phyloP scores from a whole-genome alignment of 30 jellyfish, hydroid and myxozoan species.

The Cassiopea andromeda region DNA sequence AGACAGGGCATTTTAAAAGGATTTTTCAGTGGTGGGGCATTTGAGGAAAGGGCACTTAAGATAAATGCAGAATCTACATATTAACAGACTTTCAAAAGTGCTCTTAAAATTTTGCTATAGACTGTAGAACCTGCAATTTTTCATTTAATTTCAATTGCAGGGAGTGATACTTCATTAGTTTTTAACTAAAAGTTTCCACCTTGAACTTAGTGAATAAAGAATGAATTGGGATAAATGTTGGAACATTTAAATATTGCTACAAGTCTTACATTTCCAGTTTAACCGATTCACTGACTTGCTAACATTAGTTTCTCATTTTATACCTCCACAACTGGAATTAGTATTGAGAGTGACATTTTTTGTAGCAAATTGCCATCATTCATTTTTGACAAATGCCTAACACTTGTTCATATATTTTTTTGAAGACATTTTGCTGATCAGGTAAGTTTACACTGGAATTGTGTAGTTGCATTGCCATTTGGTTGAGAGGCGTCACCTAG shows the following conservation, averaged over 20 bases:
- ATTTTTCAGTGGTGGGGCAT: no score
- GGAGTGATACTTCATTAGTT: no score
- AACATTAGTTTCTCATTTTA: not conserved
- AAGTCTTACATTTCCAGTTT: not conserved
- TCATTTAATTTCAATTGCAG: no score
- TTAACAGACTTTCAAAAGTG: no score
- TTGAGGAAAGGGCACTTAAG: no score
- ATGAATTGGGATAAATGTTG: no score
- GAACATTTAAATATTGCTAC: not conserved
- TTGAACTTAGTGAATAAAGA: no score
- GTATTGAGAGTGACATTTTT: not conserved
- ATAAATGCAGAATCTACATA: no score
- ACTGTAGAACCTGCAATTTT: no score
- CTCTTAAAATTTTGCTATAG: no score
- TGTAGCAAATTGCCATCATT: not conserved
- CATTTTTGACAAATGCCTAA: constrained; percentile 14
- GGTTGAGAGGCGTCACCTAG: constrained; percentile 75
- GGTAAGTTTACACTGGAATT: constrained; percentile 23
- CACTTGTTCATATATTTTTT: constrained; percentile 59
- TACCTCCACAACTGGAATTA: not conserved
- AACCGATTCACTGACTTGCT: not conserved
- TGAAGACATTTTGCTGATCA: constrained; percentile 41
- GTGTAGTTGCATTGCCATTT: not conserved
- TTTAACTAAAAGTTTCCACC: no score
- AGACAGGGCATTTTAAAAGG: no score